phyloP scores from a whole-genome alignment of 2,113 vertebrate species.

The Channa maculata region DNA sequence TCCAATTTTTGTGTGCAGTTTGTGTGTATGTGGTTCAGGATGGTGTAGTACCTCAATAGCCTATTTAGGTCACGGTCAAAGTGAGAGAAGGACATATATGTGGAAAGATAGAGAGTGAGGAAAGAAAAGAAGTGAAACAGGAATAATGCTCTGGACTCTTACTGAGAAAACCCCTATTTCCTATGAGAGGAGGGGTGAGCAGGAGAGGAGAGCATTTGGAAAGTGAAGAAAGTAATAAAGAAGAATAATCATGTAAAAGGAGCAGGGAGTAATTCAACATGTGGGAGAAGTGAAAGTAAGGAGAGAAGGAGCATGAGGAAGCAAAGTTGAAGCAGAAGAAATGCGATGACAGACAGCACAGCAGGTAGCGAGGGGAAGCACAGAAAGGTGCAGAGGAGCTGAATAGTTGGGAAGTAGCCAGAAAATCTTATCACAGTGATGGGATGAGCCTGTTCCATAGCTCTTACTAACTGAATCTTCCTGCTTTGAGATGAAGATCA shows the following conservation, averaged over 20 bases:
- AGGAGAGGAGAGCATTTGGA: neutral
- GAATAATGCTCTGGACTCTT: slow-evolving; percentile 19
- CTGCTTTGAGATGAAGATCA: too few relatives aligned
- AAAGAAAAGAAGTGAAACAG: slow-evolving; percentile 10
- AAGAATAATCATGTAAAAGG: neutral
- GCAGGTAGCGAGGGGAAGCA: neutral
- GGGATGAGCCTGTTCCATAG: too few relatives aligned
- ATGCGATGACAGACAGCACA: slow-evolving; percentile 2
- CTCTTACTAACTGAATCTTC: too few relatives aligned
- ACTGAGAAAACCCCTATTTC: slow-evolving; percentile 48
- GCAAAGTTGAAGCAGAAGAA: slow-evolving; percentile 25
- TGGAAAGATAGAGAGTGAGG: neutral
- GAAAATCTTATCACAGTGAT: too few relatives aligned
- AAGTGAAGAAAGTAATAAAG: neutral
- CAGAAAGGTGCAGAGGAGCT: neutral
- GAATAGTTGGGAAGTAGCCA: too few relatives aligned
- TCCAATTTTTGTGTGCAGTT: neutral
- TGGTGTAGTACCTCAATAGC: slow-evolving; percentile 66
- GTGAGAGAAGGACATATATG: slow-evolving; percentile 16
- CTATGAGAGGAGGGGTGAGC: slow-evolving; percentile 23
- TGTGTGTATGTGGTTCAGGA: slow-evolving; percentile 68
- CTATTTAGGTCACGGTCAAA: slow-evolving; percentile 82
- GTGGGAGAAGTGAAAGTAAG: neutral
- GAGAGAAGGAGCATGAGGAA: neutral
- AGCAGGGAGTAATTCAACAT: neutral